Evolutionary conservation across 2,113 vertebrate species (phyloP), one percentile per base, ranked within the genome.

Genomic region (Xiphias gladius): DNA sequence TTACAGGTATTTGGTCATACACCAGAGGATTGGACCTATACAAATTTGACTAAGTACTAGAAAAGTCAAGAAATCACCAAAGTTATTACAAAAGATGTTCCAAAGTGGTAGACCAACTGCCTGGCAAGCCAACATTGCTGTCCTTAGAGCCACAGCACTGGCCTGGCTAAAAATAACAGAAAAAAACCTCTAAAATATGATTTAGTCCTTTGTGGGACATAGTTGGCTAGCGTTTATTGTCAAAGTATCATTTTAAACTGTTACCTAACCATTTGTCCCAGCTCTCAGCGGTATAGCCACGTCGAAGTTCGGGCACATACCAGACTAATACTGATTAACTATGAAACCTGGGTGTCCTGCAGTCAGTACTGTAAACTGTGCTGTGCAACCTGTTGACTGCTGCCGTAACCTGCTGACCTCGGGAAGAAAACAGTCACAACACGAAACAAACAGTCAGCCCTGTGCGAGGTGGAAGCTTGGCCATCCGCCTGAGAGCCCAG

Each of bases 341-440:
- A 59, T 8, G 73, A 58, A 86, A 64, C 61, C 73, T 65, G 22
- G 48, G 76, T 73, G 73, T 65, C 81, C 79, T 59, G 14, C 19
- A 30, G 76, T 52, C 73, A 17, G 55, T 22, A 28, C 66, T n/a
- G 37, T 52, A 46, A 69, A 26, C 71, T 63, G 67, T 35, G 48
- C 35, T 41, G 59, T 46, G 1, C n/a, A 68, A 73, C 67, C 64
- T 70, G 73, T 26, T 61, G 73, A 55, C 54, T 58, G 76, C 39
- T 24, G 57, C 71, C 48, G 58, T 74, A 43, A 87, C 83, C 89
- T 48, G 82, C 78, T 88, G 92, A 92, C 89, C 85, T 71, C 73
- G 14, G 66, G 75, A 74, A 46, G 78, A 73, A 77, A 86, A 85
- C 79, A 72, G 50, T 68, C n/a, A 79, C 10, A 6, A 69, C 85